Evolutionary conservation across 2,113 vertebrate genomes (phyloP).

Genomic region (Benitochromis conjunctus): DNA sequence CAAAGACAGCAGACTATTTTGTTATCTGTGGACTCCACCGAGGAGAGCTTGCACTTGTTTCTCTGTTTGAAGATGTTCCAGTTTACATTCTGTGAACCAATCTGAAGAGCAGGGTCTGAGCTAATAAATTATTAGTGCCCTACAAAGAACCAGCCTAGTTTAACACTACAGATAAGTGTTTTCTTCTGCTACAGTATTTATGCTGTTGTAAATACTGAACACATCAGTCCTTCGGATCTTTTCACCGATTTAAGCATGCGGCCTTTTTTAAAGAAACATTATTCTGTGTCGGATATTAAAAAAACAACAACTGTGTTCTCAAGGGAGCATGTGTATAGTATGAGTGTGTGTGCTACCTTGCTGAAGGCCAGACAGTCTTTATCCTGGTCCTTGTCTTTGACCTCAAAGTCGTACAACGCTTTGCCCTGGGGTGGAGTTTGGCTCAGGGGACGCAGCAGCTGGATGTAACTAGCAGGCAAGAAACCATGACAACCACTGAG

Average conservation of each 20-base stretch:
- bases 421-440: constrained; percentile 93
- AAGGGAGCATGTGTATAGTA: neutral
- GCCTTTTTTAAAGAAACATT: neutral
- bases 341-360: constrained; percentile 78
- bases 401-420: constrained; percentile 97
- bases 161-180: neutral
- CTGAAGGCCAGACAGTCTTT: constrained; percentile 96
- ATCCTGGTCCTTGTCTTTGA: constrained; percentile 97
- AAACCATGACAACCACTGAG: constrained; percentile 91
- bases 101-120: neutral
- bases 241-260: neutral
- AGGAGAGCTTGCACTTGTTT: neutral
- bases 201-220: neutral
- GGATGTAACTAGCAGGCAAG: constrained; percentile 94
- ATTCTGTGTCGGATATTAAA: neutral
- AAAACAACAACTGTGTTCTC: neutral
- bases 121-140: constrained; percentile 31
- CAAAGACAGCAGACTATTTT: neutral
- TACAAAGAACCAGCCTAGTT: neutral
- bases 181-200: neutral
- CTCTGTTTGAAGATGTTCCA: neutral
- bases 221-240: neutral
- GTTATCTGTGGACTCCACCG: neutral
- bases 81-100: constrained; percentile 5
- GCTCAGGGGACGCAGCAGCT: constrained; percentile 86